These are phyloP conservation scores for Eonycteris spelaea DNA, from an alignment of 2,113 vertebrate genomes.

Conservation along the genomic window DNA sequence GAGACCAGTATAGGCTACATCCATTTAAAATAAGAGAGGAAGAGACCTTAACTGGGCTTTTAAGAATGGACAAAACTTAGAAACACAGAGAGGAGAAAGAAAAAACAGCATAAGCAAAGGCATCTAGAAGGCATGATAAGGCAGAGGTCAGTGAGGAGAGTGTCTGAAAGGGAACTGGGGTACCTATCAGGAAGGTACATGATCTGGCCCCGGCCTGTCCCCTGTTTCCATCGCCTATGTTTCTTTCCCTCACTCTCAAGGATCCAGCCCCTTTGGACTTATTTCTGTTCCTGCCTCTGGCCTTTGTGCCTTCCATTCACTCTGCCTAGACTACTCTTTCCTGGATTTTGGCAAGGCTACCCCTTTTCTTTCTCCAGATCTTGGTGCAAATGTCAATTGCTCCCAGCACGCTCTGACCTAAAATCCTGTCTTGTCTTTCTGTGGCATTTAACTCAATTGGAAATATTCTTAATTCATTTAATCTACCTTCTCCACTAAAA, in stretches of 20 bases:
- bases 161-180: neutral
- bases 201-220: neutral
- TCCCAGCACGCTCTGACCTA: neutral
- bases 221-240: neutral
- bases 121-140: neutral
- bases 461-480: neutral
- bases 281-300: neutral
- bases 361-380: neutral
- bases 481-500: neutral
- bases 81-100: slow-evolving; percentile 12
- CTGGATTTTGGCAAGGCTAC: neutral
- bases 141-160: neutral
- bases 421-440: neutral
- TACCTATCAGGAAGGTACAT: neutral
- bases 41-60: neutral
- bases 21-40: neutral
- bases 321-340: neutral
- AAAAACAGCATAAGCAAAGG: neutral
- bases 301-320: neutral
- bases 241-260: neutral
- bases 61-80: neutral
- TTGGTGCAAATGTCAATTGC: neutral
- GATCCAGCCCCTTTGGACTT: neutral
- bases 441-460: neutral
- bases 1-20: neutral